Evolutionary conservation across 2,113 vertebrate species (phyloP).

Genomic region (Amazona vittata): DNA sequence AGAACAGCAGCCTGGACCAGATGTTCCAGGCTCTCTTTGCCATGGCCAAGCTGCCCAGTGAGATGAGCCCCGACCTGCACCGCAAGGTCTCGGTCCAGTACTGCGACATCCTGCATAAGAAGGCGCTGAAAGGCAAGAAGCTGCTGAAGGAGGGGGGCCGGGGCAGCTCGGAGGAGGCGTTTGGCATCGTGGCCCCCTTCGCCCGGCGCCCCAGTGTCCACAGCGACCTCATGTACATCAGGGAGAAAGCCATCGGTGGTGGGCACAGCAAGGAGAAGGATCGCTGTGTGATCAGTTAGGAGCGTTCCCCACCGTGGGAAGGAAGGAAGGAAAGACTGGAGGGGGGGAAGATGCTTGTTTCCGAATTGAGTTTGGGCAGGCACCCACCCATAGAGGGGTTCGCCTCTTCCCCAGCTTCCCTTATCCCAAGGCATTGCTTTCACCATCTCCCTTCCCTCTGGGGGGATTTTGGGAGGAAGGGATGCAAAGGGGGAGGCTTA

Average conservation of each 20-base stretch:
- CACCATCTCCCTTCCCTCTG: background rate
- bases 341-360: background rate
- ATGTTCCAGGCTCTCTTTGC: conserved; percentile 95
- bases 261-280: conserved; percentile 90
- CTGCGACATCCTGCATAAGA: conserved; percentile 90
- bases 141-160: conserved; percentile 80
- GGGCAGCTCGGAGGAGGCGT: conserved; percentile 80
- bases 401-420: background rate
- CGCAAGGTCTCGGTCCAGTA: conserved; percentile 93
- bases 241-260: conserved; percentile 88
- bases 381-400: background rate
- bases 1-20: conserved; percentile 92
- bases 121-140: conserved; percentile 86
- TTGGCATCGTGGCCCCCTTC: conserved; percentile 91
- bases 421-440: background rate
- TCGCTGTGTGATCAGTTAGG: conserved; percentile 91
- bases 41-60: conserved; percentile 93
- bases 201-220: conserved; percentile 94
- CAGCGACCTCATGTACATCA: conserved; percentile 98
- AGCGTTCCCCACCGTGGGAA: background rate
- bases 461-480: background rate
- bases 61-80: conserved; percentile 98
- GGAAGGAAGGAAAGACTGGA: background rate
- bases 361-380: background rate
- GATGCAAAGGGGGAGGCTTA: background rate